These are phyloP conservation scores for Creontiades dilutus DNA, from an alignment of 2,888 invertebrate species.

Conservation along the genomic window DNA sequence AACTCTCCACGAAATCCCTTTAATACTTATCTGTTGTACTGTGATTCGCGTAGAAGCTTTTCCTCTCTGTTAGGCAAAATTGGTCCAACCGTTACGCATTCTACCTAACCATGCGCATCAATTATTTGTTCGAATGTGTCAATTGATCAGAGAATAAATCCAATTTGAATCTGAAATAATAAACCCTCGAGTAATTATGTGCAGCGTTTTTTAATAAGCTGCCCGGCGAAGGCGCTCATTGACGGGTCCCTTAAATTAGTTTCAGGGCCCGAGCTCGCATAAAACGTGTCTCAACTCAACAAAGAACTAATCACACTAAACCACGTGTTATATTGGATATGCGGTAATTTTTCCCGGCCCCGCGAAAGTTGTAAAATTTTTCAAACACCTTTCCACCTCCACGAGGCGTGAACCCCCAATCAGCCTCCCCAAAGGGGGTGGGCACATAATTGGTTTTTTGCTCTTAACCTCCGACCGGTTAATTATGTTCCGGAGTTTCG, in stretches of 20 bases:
- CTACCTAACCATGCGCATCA: too few species aligned
- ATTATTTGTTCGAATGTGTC: too few species aligned
- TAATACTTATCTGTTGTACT: too few species aligned
- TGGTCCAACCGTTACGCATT: too few species aligned
- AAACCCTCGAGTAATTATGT: too few species aligned
- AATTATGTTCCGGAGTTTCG: background rate
- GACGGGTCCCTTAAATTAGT: background rate
- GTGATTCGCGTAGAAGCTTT: too few species aligned
- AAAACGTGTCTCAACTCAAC: slow-evolving; percentile 10
- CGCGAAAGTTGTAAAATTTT: slow-evolving; percentile 37
- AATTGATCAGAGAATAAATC: too few species aligned
- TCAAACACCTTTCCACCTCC: slow-evolving; percentile 51
- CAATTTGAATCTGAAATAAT: too few species aligned
- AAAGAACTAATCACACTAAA: slow-evolving; percentile 43
- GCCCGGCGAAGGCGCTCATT: too few species aligned
- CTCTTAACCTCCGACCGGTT: slow-evolving; percentile 7
- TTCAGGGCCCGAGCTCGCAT: background rate
- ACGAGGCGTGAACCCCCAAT: slow-evolving; percentile 41
- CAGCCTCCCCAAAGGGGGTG: background rate
- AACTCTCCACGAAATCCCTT: too few species aligned
- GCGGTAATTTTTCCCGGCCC: slow-evolving; percentile 27
- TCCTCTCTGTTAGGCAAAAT: too few species aligned
- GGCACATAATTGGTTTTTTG: slow-evolving; percentile 38
- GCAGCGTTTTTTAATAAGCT: too few species aligned
- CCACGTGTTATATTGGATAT: slow-evolving; percentile 36